A percentile compares a stretch with the other conserved stretches of the same genome.
Conservation (phyloP, 2,797 vertebrate genomes). For the Peromyscus attwateri region DNA sequence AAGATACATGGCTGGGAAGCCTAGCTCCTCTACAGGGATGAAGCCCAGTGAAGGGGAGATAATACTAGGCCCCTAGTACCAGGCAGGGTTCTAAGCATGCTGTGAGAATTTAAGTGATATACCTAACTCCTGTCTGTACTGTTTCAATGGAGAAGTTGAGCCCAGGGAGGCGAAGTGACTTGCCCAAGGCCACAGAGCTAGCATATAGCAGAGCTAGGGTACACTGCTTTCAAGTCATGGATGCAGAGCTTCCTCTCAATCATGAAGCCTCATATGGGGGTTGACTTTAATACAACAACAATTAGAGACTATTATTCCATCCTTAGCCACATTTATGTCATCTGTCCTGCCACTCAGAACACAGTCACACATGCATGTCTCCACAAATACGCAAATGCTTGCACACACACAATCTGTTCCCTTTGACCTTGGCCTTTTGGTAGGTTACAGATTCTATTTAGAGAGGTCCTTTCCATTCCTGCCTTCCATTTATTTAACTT, state of each 20-base stretch:
- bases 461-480: neutral
- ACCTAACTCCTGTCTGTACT: neutral
- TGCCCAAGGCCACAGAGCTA: neutral
- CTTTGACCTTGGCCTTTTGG: neutral
- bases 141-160: neutral
- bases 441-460: neutral
- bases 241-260: neutral
- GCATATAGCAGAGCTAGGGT: too few relatives aligned
- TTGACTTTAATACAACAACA: too few relatives aligned
- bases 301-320: fast-evolving
- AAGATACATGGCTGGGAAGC: neutral
- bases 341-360: too few relatives aligned
- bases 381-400: neutral
- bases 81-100: neutral
- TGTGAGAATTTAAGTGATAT: neutral
- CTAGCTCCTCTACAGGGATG: neutral
- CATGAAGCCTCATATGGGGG: fast-evolving
- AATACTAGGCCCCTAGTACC: neutral
- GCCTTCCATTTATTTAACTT: neutral
- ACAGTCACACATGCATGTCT: neutral
- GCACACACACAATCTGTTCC: too few relatives aligned
- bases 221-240: neutral
- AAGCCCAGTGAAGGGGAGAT: neutral
- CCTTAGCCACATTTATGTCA: fast-evolving
- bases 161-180: neutral